phyloP scores from a whole-genome alignment of 2,888 invertebrate species.

The Eustalomyia histrio region DNA sequence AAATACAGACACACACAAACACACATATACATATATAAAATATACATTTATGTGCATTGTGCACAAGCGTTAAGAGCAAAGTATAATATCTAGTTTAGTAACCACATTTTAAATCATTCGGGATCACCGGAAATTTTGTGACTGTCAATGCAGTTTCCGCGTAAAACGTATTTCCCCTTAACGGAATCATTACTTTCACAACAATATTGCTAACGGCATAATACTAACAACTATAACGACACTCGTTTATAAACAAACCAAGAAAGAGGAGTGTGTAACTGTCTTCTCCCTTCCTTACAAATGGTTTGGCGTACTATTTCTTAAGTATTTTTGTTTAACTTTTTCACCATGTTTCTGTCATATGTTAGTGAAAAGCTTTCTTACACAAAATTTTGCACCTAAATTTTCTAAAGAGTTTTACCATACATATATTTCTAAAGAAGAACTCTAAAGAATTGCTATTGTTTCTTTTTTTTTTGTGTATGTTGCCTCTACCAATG shows the following conservation, averaged over 20 bases:
- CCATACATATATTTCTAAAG: not conserved
- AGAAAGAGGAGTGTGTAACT: conserved; percentile 43
- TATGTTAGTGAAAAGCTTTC: conserved; percentile 32
- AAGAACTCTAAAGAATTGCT: conserved; percentile 11
- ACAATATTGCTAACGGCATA: conserved; percentile 47
- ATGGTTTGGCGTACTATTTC: not conserved
- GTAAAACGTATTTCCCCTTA: conserved; percentile 66
- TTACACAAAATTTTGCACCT: conserved; percentile 32
- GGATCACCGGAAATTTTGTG: conserved; percentile 67
- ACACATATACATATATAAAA: not conserved
- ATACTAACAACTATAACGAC: not conserved
- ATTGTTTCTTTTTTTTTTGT: not conserved
- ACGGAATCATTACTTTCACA: conserved; percentile 63
- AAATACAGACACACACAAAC: not conserved
- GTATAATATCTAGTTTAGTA: conserved; percentile 56
- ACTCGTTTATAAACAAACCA: not conserved
- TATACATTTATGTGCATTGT: too few species aligned
- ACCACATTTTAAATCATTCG: conserved; percentile 66
- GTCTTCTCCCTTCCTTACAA: conserved; percentile 31
- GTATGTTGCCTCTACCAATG: conserved; percentile 7
- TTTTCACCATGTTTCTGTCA: conserved; percentile 8
- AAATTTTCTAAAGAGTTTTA: conserved; percentile 39
- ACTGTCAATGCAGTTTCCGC: conserved; percentile 69
- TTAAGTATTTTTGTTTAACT: not conserved
- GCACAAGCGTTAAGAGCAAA: not conserved